Conservation (phyloP, 2,888 invertebrate species). For the Eurois occulta region DNA sequence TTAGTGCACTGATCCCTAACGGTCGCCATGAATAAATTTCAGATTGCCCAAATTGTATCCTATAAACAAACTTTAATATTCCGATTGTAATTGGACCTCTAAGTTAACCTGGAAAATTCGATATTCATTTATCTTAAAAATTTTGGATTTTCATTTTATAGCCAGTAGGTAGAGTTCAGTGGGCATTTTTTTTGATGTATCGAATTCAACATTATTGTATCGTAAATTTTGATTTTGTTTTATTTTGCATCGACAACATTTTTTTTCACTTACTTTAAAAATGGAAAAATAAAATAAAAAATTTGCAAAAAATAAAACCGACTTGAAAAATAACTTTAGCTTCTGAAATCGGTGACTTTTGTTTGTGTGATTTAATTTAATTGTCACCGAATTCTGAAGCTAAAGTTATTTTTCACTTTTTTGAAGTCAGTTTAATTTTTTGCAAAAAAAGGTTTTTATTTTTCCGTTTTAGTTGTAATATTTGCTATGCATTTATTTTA, state of each 20-base stretch:
- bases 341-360: too few relatives aligned
- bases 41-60: constrained; percentile 1
- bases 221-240: not conserved
- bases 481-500: too few relatives aligned
- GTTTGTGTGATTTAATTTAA: too few relatives aligned
- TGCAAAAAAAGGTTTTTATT: too few relatives aligned
- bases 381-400: too few relatives aligned
- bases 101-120: not conserved
- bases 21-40: constrained; percentile 1
- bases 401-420: too few relatives aligned
- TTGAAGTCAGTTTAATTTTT: too few relatives aligned
- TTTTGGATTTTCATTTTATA: not conserved
- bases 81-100: constrained; percentile 3
- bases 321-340: too few relatives aligned
- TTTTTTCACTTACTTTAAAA: not conserved
- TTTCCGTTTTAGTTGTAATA: too few relatives aligned
- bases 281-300: too few relatives aligned
- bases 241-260: not conserved
- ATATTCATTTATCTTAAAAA: not conserved
- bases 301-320: too few relatives aligned
- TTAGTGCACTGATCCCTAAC: constrained; percentile 12
- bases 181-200: not conserved
- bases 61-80: constrained; percentile 4
- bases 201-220: not conserved
- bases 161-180: not conserved